phyloP scores from a whole-genome alignment of 2,113 vertebrate genomes.

The Podilymbus podiceps region DNA sequence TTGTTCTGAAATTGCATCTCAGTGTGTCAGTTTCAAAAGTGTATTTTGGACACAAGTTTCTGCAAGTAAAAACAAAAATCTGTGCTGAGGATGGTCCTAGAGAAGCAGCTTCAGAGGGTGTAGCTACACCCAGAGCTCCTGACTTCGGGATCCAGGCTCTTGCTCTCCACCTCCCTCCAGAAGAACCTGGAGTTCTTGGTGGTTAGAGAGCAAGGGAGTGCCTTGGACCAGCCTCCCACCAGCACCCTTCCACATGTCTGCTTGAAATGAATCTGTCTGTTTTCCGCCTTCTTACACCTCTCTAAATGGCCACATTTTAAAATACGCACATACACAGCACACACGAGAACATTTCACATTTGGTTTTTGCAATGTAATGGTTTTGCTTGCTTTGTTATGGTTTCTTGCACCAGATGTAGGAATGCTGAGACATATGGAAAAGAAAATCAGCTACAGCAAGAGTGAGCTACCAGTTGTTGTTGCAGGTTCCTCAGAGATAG shows the following conservation, averaged over 20 bases:
- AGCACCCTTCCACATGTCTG: background rate
- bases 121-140: background rate
- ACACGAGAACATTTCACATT: conserved; percentile 14
- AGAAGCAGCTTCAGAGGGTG: background rate
- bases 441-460: conserved; percentile 16
- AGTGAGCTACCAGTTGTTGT: background rate
- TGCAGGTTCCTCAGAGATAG: background rate
- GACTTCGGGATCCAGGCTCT: background rate
- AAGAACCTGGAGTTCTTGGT: background rate
- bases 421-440: conserved; percentile 19
- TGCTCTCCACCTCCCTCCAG: background rate
- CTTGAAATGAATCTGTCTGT: conserved; percentile 23
- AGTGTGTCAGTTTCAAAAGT: background rate
- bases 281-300: conserved; percentile 17
- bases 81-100: background rate
- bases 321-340: background rate
- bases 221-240: background rate
- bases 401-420: conserved; percentile 38
- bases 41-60: background rate
- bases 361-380: background rate
- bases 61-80: background rate
- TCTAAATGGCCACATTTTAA: conserved; percentile 28
- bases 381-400: conserved; percentile 39
- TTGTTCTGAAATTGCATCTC: background rate
- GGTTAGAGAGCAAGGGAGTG: background rate